These are phyloP conservation scores for Meloidogyne exigua DNA, from an alignment of 1,140 invertebrate species.

Conservation along the genomic window DNA sequence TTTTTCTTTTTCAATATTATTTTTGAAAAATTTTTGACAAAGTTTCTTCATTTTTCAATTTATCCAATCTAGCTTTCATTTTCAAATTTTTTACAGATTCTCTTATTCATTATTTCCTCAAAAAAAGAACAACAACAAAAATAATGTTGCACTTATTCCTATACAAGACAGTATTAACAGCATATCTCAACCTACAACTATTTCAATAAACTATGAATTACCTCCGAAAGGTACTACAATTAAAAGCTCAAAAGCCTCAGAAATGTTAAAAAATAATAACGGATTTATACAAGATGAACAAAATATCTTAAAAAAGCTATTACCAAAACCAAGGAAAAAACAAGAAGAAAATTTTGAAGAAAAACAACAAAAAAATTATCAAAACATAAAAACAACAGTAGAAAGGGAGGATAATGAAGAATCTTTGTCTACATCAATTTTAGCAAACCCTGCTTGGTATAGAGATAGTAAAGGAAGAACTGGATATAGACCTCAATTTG, in stretches of 20 bases:
- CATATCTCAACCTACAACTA: background rate
- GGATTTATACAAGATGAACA: background rate
- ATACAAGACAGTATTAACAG: background rate
- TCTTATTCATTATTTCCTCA: background rate
- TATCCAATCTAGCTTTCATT: background rate
- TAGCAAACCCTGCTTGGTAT: constrained; percentile 55
- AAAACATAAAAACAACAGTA: background rate
- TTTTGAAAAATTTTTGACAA: background rate
- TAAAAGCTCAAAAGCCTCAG: background rate
- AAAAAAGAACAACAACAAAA: background rate
- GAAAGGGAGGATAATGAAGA: background rate
- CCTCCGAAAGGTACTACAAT: background rate
- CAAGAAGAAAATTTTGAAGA: background rate
- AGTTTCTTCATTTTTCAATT: background rate
- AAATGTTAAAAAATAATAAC: background rate
- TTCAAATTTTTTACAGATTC: background rate
- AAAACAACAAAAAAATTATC: background rate
- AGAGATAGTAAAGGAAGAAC: constrained; percentile 56
- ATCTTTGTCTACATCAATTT: constrained; percentile 52
- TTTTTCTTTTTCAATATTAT: background rate
- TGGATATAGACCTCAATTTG: constrained; percentile 38
- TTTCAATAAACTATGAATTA: background rate
- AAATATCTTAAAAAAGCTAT: background rate
- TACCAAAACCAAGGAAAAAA: background rate
- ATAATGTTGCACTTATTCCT: background rate